Percentiles rank a stretch among this genome's conserved stretches.
phyloP scores from a whole-genome alignment of 2,797 vertebrate genomes.

The Enteromius treurensis region DNA sequence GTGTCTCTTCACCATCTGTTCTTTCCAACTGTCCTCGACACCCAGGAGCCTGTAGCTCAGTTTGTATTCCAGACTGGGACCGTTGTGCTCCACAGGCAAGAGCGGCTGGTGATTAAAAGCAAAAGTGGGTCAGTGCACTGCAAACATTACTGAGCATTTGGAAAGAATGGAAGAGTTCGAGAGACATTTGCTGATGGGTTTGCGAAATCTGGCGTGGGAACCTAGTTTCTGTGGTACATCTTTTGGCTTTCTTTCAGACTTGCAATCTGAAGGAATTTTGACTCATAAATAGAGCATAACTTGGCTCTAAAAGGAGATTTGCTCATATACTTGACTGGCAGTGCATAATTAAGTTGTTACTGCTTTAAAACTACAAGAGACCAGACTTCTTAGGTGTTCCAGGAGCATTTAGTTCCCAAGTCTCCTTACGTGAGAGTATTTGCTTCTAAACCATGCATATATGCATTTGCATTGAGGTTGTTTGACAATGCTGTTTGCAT shows the following conservation, averaged over 20 bases:
- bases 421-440: not conserved
- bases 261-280: conserved; percentile 9
- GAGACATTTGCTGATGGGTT: conserved; percentile 29
- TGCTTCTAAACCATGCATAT: conserved; percentile 13
- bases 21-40: conserved; percentile 80
- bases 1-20: conserved; percentile 83
- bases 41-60: conserved; percentile 88
- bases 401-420: not conserved
- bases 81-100: conserved; percentile 84
- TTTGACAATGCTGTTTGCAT: conserved; percentile 23
- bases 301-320: conserved; percentile 16
- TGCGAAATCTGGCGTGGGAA: conserved; percentile 3
- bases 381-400: conserved; percentile 4
- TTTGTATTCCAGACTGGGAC: conserved; percentile 90
- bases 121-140: conserved; percentile 42
- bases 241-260: conserved; percentile 9
- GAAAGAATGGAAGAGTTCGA: not conserved
- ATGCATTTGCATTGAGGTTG: conserved; percentile 13
- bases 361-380: not conserved
- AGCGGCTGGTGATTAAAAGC: conserved; percentile 78
- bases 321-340: conserved; percentile 22
- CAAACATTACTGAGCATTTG: conserved; percentile 22
- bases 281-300: conserved; percentile 20
- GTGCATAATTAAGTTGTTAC: not conserved
- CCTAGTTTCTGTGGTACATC: conserved; percentile 12